Percentiles rank a stretch among this genome's conserved stretches.
Conservation (phyloP, 2,888 invertebrate genomes). For the Serripes groenlandicus region DNA sequence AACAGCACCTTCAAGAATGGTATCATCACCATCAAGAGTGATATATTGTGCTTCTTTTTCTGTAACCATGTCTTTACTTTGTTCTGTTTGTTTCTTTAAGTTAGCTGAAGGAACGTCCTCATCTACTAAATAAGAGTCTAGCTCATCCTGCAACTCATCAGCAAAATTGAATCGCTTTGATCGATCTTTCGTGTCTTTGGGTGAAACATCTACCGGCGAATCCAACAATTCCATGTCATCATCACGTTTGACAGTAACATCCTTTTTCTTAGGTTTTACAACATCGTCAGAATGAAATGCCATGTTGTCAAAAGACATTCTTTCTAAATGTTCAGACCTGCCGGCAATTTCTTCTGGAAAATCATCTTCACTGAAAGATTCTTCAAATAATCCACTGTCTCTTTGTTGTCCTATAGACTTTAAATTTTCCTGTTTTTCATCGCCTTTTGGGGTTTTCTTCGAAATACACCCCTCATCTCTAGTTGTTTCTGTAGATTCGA, state of each 20-base stretch:
- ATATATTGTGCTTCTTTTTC: conserved; percentile 48
- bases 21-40: conserved; percentile 1
- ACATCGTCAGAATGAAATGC: conserved; percentile 84
- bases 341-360: conserved; percentile 40
- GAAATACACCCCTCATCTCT: conserved; percentile 49
- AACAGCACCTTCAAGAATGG: conserved; percentile 55
- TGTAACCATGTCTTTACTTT: neutral
- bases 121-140: neutral
- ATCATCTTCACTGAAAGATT: conserved; percentile 50
- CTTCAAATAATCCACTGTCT: conserved; percentile 67
- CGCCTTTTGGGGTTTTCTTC: conserved; percentile 15
- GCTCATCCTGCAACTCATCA: conserved; percentile 68
- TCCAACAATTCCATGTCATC: neutral
- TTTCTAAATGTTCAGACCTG: conserved; percentile 56
- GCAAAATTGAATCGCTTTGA: conserved; percentile 75
- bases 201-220: conserved; percentile 71
- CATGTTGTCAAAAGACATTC: conserved; percentile 87
- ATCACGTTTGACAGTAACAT: neutral
- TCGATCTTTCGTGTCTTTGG: conserved; percentile 80
- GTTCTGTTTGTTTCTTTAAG: neutral
- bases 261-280: conserved; percentile 40
- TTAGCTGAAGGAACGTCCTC: neutral
- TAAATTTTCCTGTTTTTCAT: neutral
- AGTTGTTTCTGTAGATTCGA: conserved; percentile 33
- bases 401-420: conserved; percentile 40